Base-by-base conservation (phyloP, 1,140 invertebrate genomes). In the Meloidogyne chitwoodi region DNA sequence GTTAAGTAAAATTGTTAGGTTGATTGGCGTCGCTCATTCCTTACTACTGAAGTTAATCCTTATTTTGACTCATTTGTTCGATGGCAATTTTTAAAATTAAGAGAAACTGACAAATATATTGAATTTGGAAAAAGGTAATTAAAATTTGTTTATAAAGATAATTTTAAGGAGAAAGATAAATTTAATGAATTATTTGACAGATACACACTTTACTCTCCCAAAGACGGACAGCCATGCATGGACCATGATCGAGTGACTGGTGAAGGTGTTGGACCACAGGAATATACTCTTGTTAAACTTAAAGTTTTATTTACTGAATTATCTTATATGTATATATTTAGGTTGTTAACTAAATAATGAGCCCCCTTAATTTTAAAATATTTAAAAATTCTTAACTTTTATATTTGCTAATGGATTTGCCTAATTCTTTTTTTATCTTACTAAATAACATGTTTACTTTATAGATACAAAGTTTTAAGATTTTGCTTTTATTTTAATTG, bases 171-270 rank as follows among this genome's bases (percentile, higher is more conserved):
- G 29, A 34, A 27, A 31, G 79, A 66, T 24, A 16, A 16, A 80
- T 74, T 38, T 38, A 48, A 41, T n/a, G 19, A 69, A 44, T 38
- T 56, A n/a, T 61, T 68, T 66, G 22, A 70, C 78, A 90, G 89
- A 72, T 94, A 98, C 85, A 96, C 95, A 14, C 94, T 99, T 79
- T 99, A 92, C 89, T 98, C 96, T 0, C 95, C 96, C 1, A 91
- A 93, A 83, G 96, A 99, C 89, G 92, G 92, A 41, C 97, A 99
- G 87, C 96, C 97, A 2, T 99, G 97, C 87, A 99, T 99, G 97
- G 97, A 99, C 89, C 97, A 99, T 88, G 97, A 99, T 88, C 90
- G 97, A 81, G 92, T 93, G 31, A 91, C 91, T 67, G 97, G 97
- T 14, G 97, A 99, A 90, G 96, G 95, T 73, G 95, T 98, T 64